These are phyloP conservation scores for Papilio demoleus DNA, from an alignment of 2,888 invertebrate species.

Conservation along the genomic window DNA sequence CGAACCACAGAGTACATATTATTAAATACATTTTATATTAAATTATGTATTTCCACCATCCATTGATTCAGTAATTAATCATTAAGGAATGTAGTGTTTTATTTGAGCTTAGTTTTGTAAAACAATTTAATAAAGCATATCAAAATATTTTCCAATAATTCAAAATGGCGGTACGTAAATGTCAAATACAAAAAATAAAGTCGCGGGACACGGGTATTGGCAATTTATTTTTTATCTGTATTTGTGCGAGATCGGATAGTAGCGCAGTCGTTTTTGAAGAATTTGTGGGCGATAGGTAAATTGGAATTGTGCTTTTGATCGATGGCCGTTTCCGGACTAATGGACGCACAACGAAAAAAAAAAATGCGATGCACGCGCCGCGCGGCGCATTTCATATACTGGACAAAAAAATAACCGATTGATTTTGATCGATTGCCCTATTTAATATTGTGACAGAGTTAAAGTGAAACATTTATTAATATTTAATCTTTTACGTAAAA, in stretches of 20 bases:
- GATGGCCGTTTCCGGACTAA: conserved; percentile 59
- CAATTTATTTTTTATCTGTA: conserved; percentile 70
- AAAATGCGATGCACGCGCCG: conserved; percentile 52
- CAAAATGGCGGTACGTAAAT: conserved; percentile 38
- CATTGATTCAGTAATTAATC: too few relatives aligned
- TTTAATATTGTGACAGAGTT: conserved; percentile 19
- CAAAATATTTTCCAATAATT: conserved; percentile 4
- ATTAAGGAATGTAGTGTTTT: not conserved
- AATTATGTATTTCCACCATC: not conserved
- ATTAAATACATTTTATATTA: not conserved
- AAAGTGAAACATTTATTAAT: not conserved
- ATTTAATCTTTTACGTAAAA: too few relatives aligned
- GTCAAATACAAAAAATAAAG: conserved; percentile 46
- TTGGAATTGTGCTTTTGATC: conserved; percentile 78
- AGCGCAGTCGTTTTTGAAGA: conserved; percentile 64
- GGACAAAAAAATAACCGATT: conserved; percentile 47
- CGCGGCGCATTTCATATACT: conserved; percentile 65
- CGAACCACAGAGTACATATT: not conserved
- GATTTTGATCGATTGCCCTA: conserved; percentile 54
- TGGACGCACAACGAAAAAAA: conserved; percentile 55
- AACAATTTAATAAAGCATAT: not conserved
- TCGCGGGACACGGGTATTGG: conserved; percentile 42
- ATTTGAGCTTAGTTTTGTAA: not conserved
- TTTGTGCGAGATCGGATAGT: conserved; percentile 62
- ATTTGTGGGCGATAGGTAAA: conserved; percentile 80